Base-by-base conservation (phyloP, 1,140 invertebrate species). In the Drosophila mojavensis region DNA sequence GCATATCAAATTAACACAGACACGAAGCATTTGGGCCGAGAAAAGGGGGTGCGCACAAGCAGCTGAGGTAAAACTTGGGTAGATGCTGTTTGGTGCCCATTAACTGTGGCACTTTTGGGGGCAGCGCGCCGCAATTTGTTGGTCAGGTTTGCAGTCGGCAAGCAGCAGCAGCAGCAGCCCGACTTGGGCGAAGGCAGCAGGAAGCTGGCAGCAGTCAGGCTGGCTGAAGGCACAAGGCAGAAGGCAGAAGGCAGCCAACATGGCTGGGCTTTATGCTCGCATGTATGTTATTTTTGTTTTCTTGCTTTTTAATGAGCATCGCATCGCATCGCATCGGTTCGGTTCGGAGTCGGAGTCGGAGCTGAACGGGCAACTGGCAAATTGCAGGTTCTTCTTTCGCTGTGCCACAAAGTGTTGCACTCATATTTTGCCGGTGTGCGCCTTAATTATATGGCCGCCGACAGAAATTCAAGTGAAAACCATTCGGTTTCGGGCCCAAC, bases 1-100 rank as follows among this genome's bases (percentile, higher is more conserved):
- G 82, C 83, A 78, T 85, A 85, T 88, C 79, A 86, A 88, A 86
- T 83, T 88, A 88, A 86, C 83, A 83, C 83, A 88, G 83, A 86
- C 83, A 79, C 75, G 36, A 71, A 82, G 15, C 59, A 64, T 59
- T 66, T 26, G 48, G 68, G 60, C 10, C 30, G 6, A 7, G 39
- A 36, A 39, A 11, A 11, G 36, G 36, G 59, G 30, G 30, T 9
- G 7, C 6, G 30, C 30, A 9, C 6, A 33, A 2, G 13, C 6
- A 4, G 33, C 15, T 67, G 62, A 71, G 56, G 62, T 64, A 39
- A 66, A 59, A 51, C 69, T 59, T 15, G 43, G 39, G 47, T 41
- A 63, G 66, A 69, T 70, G 59, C 70, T 85, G 66, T 86, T 84
- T 71, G 82, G 59, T 88, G 83, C 62, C 83, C 83, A 86, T 86